Evolutionary conservation across 2,797 vertebrate genomes (phyloP).

Genomic region (Odontamblyopus rebecca): DNA sequence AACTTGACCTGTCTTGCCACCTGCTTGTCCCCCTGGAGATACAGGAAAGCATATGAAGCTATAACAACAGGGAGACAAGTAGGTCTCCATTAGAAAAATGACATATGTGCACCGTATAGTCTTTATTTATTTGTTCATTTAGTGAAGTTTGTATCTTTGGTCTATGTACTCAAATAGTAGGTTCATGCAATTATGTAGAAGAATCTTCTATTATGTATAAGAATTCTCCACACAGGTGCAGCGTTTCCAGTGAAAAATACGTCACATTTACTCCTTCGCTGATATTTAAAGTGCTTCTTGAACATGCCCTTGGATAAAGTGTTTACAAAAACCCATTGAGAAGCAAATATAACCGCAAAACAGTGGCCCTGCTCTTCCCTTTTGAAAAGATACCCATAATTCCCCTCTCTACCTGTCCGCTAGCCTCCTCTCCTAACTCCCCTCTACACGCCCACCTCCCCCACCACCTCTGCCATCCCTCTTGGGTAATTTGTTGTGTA

Average conservation of each 20-base stretch:
- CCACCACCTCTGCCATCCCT: slow-evolving; percentile 53
- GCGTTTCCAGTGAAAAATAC: not conserved
- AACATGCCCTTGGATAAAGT: slow-evolving; percentile 20
- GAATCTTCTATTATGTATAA: not conserved
- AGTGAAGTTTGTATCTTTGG: not conserved
- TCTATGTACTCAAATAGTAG: not conserved
- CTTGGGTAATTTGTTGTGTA: slow-evolving; percentile 80
- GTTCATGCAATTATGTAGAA: not conserved
- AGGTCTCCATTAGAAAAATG: no score
- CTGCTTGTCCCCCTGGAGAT: no score
- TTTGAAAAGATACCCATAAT: slow-evolving; percentile 48
- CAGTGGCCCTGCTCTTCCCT: slow-evolving; percentile 17
- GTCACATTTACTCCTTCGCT: slow-evolving; percentile 8
- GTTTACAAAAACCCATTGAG: slow-evolving; percentile 18
- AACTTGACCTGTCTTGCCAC: no score
- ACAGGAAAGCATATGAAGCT: no score
- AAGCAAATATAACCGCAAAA: slow-evolving; percentile 34
- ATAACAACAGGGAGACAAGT: no score
- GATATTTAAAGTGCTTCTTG: slow-evolving; percentile 13
- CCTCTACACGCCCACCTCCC: slow-evolving; percentile 33
- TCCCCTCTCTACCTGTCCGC: slow-evolving; percentile 50
- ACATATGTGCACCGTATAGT: not conserved
- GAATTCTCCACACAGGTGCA: not conserved
- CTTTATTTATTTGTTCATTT: not conserved
- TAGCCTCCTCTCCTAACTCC: slow-evolving; percentile 34